Base-by-base conservation (phyloP, 2,797 vertebrate genomes). In the Sebastes oblongus region DNA sequence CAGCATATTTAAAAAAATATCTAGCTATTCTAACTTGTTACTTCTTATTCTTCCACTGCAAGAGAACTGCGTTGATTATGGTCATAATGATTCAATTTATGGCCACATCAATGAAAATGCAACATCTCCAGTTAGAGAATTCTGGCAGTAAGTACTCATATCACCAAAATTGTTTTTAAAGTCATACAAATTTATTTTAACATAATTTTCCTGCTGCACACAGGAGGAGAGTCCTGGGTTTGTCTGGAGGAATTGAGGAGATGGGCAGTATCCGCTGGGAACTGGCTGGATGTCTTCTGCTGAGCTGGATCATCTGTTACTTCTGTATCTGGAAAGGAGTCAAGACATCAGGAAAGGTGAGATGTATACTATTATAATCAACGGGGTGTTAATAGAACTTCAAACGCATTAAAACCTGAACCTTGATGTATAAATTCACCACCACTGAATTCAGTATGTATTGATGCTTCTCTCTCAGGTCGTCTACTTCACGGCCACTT, bases 311-410 rank as follows among this genome's bases (percentile, higher is more conserved):
- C 72, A 90, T 97, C 78, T 98, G 97, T 56, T 98, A 97, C 90
- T 97, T 98, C 88, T 98, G 97, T 89, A 95, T 97, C 78, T 98
- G 97, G 97, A 98, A 97, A 84, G 97, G 97, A 9, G 95, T 98
- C 84, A 97, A 97, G 84, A 95, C 97, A 22, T 96, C 97, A 0
- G 97, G 97, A 85, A 98, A 98, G 95, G 97, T 97, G 32, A 66
- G 20, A 14, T 20, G n/a, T 56, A 14, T 25, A 7, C 11, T 2
- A 12, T 56, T 0, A 4, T 13, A 0, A 56, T 25, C 54, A 56
- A 6, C 0, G 0, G 10, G 11, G 13, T 1, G 55, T 58, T 8
- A 0, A 27, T 46, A 46, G 0, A 56, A 56, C 46, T 50, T n/a
- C 50, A 52, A 42, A 52, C 18, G 1, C 18, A 52, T 52, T 52